Percentiles rank a stretch among this genome's conserved stretches.
Conservation (phyloP, 2,888 invertebrate genomes). For the Amphipyra berbera region DNA sequence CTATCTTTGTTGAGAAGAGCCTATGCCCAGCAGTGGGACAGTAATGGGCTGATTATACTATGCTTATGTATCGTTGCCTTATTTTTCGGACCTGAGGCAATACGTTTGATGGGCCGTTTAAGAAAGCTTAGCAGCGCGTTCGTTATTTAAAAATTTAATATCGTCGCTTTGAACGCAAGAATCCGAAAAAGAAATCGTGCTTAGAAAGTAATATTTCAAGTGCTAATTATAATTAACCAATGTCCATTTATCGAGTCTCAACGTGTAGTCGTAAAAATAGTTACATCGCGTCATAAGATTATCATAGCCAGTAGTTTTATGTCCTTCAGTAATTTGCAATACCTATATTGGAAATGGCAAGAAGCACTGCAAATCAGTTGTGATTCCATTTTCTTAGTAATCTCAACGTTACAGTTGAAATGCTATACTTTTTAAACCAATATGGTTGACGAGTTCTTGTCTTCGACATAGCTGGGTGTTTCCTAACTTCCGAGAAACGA, state of each 20-base stretch:
- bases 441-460: not conserved
- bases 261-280: slow-evolving; percentile 9
- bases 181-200: slow-evolving; percentile 23
- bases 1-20: no score
- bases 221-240: slow-evolving; percentile 43
- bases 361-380: no score
- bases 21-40: no score
- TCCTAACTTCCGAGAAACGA: slow-evolving; percentile 43
- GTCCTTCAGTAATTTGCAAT: slow-evolving; percentile 14
- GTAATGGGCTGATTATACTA: no score
- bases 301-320: slow-evolving; percentile 24
- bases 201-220: slow-evolving; percentile 44
- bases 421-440: not conserved
- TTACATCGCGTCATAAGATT: slow-evolving; percentile 7
- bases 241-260: slow-evolving; percentile 9
- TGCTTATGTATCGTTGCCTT: no score
- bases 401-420: no score
- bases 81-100: no score
- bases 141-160: not conserved
- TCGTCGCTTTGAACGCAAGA: not conserved
- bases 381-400: no score
- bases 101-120: no score
- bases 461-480: not conserved
- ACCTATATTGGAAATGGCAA: not conserved
- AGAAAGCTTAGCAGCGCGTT: no score